These are phyloP conservation scores for Amorpha juglandis DNA, from an alignment of 2,888 invertebrate species.

Conservation along the genomic window DNA sequence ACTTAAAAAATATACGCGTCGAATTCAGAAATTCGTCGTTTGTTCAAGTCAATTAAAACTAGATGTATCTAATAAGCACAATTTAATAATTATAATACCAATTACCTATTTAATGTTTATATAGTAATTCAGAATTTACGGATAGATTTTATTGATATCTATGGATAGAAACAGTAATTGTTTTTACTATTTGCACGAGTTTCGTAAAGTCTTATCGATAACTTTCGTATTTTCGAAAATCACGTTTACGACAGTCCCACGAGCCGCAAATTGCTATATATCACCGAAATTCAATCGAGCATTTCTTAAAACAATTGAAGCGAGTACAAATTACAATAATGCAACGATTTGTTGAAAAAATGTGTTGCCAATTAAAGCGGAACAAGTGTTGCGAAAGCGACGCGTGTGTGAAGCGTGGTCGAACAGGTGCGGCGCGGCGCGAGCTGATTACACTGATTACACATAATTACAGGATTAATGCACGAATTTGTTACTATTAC, in stretches of 20 bases:
- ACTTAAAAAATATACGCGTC: too few species aligned
- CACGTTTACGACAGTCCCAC: not conserved
- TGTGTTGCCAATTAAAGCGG: slow-evolving; percentile 47
- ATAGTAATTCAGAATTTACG: not conserved
- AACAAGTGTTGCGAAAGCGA: slow-evolving; percentile 52
- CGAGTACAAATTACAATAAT: slow-evolving; percentile 41
- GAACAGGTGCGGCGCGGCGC: slow-evolving; percentile 40
- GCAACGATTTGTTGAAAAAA: slow-evolving; percentile 44
- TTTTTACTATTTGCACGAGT: not conserved
- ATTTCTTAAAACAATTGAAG: slow-evolving; percentile 37
- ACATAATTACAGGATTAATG: slow-evolving; percentile 37
- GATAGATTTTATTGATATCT: not conserved
- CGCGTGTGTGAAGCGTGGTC: slow-evolving; percentile 51
- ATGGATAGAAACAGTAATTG: not conserved
- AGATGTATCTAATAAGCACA: too few species aligned
- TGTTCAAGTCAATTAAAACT: too few species aligned
- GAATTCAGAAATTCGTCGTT: too few species aligned
- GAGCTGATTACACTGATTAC: slow-evolving; percentile 49
- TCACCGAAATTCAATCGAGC: slow-evolving; percentile 29
- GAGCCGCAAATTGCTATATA: not conserved
- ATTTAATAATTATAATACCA: too few species aligned
- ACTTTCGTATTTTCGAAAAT: not conserved
- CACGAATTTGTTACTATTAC: not conserved
- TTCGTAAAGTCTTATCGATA: not conserved
- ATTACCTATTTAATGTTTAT: too few species aligned